Base-by-base conservation (phyloP, 2,797 vertebrate species). In the Morus bassanus region DNA sequence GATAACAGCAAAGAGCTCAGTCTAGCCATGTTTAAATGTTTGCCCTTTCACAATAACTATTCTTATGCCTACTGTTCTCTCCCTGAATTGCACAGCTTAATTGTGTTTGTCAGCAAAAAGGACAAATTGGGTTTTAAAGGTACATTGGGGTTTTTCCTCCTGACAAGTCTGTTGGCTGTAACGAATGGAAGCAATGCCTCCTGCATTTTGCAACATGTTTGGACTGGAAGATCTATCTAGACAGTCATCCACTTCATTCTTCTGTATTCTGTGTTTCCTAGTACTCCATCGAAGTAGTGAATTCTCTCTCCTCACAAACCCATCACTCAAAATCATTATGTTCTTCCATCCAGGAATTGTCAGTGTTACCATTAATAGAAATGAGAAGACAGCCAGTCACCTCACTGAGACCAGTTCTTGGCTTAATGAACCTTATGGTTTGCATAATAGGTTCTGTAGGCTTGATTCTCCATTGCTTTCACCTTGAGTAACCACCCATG, bases 201-300 rank as follows among this genome's bases (percentile, higher is more conserved):
- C 56, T 90, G 61, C 59, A 37, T 96, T 94, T 96, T 91, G 53
- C 75, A 83, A 82, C 51, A 69, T 22, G 3, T 85, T 91, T 96
- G 72, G 35, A 46, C 48, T 77, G 64, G 51, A 51, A 93, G 88
- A 91, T 81, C 19, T 51, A 79, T 93, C 78, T 90, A 51, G 80
- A 79, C 73, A 89, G 37, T 56, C 77, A 92, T 75, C 63, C 64
- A 54, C 89, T 82, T 93, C 43, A 69, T 88, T 70, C 45, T 91
- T 70, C 76, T 79, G 18, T 61, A 41, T 85, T 67, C 30, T 54
- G 5, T 87, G 33, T 88, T 93, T 86, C 65, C 79, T 72, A 57
- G 46, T 77, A 68, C 13, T 76, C 43, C 21, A 27, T 45, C 2
- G 0, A 90, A 84, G 48, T 67, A 51, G 59, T 73, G 70, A 28